These are phyloP conservation scores for Uromys caudimaculatus DNA, from an alignment of 2,797 vertebrate genomes.

Conservation along the genomic window DNA sequence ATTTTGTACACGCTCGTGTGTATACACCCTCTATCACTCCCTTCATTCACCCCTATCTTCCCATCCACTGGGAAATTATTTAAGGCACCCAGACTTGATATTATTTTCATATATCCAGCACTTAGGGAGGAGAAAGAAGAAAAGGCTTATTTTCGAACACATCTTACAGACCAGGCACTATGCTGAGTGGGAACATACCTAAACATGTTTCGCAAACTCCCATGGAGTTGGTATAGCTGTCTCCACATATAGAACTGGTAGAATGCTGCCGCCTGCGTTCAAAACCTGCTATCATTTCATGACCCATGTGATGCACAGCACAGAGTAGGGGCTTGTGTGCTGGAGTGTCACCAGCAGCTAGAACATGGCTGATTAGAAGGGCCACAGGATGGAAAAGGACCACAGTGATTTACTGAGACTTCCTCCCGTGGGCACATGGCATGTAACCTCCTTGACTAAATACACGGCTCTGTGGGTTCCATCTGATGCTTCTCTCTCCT, in stretches of 20 bases:
- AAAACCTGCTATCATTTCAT: not conserved
- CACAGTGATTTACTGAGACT: not conserved
- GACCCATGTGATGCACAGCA: fast-evolving
- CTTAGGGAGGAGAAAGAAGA: not conserved
- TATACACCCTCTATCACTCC: not conserved
- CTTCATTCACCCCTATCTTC: not conserved
- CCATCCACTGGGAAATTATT: not conserved
- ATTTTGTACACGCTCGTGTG: not conserved
- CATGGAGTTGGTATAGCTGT: not conserved
- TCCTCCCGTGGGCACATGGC: fast-evolving
- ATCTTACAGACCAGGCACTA: not conserved
- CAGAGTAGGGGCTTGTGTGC: not conserved
- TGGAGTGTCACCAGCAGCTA: not conserved
- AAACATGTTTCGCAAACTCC: not conserved
- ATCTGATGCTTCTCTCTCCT: not conserved
- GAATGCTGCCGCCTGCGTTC: not conserved
- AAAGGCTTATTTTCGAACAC: not conserved
- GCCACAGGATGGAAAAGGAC: fast-evolving
- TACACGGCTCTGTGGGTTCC: fast-evolving
- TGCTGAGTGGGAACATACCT: not conserved
- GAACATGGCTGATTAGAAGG: not conserved
- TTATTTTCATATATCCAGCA: not conserved
- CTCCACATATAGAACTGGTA: not conserved
- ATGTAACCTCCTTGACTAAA: fast-evolving
- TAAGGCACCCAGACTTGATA: not conserved